Evolutionary conservation across 2,888 invertebrate genomes (phyloP), one percentile per base, ranked within the genome.

Genomic region (Eristalis intricaria): DNA sequence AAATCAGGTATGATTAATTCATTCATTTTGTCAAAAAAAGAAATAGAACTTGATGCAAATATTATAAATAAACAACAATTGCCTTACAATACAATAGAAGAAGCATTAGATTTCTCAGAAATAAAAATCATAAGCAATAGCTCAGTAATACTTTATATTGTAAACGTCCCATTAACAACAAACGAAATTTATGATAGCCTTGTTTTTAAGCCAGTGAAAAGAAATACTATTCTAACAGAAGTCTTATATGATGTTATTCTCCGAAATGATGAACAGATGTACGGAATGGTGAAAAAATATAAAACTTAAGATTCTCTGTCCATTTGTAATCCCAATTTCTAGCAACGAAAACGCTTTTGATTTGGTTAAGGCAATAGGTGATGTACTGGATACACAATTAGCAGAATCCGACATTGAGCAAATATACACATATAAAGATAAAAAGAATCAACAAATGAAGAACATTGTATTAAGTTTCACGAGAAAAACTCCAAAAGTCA

Each of bases 71-170:
- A 78, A 69, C 61, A 84, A 73, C 38, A 50, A 23, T 69, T 78
- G 15, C 68, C 73, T 15, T 84, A 60, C 56, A 35, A 60, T n/a
- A 71, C 38, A 19, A 60, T 66, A 32, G 32, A 26, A 76, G 70
- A 82, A 70, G 82, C 70, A 35, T 40, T 82, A 69, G 63, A 82
- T 50, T 70, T 76, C 63, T 60, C 75, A 13, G 35, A 82, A 22
- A 13, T 71, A 26, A 76, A 76, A 58, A 10, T 70, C 29, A 64
- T 73, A 38, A 74, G 40, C n/a, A 66, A 83, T 43, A 56, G 58
- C 19, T 65, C 43, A 29, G 65, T 19, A 40, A 56, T 83, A 5
- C 35, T 73, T 26, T 32, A 32, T 78, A 64, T 78, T 68, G 23
- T 78, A 50, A 50, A 84, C 15, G 70, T 79, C 58, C 69, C 74